phyloP scores from a whole-genome alignment of 2,797 vertebrate genomes.

The Xerus rutilus region DNA sequence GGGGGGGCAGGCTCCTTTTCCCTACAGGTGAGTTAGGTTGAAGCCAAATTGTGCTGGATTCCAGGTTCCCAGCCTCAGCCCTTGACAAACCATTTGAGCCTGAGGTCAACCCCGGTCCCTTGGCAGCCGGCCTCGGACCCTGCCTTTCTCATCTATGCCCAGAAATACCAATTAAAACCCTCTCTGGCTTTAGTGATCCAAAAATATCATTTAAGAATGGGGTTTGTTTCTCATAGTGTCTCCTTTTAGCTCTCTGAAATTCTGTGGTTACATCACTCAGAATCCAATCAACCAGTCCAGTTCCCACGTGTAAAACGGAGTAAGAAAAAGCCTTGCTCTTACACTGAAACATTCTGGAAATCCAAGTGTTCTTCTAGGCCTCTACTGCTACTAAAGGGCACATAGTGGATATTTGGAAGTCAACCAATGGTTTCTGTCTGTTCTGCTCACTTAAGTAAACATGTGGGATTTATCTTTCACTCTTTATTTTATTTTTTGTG shows the following conservation, averaged over 20 bases:
- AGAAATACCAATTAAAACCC: slow-evolving; percentile 48
- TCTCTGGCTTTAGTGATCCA: slow-evolving; percentile 43
- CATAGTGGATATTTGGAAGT: background rate
- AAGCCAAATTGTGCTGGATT: background rate
- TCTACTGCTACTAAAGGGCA: background rate
- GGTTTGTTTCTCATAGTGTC: slow-evolving; percentile 1
- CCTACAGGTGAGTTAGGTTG: too few species aligned
- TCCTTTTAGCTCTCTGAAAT: slow-evolving; percentile 62
- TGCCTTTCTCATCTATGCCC: slow-evolving; percentile 41
- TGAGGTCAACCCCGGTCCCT: background rate
- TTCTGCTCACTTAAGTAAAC: background rate
- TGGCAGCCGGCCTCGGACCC: background rate
- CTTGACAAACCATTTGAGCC: background rate
- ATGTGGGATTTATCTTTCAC: background rate
- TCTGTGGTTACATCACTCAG: slow-evolving; percentile 46
- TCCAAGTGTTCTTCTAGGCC: background rate
- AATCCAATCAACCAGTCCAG: background rate
- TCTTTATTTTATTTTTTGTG: background rate
- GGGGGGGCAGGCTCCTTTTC: background rate
- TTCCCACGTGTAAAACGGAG: background rate
- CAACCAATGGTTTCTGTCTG: background rate
- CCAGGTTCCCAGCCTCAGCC: background rate
- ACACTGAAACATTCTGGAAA: background rate
- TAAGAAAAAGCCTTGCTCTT: background rate
- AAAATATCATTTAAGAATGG: slow-evolving; percentile 76